A percentile compares a stretch with the other conserved stretches of the same genome.
These are phyloP conservation scores for Deilephila elpenor DNA, from an alignment of 2,888 invertebrate species.

Conservation along the genomic window DNA sequence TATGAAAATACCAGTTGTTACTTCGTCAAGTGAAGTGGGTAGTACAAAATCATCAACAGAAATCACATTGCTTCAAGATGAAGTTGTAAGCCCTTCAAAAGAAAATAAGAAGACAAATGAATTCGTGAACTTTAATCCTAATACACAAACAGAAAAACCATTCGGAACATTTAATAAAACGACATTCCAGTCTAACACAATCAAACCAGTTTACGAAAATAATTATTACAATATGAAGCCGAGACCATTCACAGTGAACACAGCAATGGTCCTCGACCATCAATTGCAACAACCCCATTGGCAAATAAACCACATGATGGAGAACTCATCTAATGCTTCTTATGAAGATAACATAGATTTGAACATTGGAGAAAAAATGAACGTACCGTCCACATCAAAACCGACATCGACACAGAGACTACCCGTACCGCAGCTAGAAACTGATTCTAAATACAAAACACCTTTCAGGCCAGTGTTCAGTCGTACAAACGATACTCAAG, in stretches of 20 bases:
- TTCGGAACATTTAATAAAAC: slow-evolving; percentile 68
- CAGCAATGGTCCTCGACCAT: slow-evolving; percentile 67
- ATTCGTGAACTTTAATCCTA: slow-evolving; percentile 57
- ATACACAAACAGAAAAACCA: slow-evolving; percentile 81
- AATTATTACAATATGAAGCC: slow-evolving; percentile 64
- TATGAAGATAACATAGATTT: slow-evolving; percentile 75
- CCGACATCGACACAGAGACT: slow-evolving; percentile 51
- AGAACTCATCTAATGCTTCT: slow-evolving; percentile 70
- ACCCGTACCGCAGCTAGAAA: slow-evolving; percentile 46
- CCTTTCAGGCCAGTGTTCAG: slow-evolving; percentile 59
- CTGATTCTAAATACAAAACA: slow-evolving; percentile 56
- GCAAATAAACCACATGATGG: slow-evolving; percentile 79
- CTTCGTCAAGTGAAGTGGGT: slow-evolving; percentile 64
- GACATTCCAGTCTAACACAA: slow-evolving; percentile 67
- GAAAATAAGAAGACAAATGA: slow-evolving; percentile 48
- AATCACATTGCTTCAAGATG: slow-evolving; percentile 58
- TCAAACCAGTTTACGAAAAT: slow-evolving; percentile 66
- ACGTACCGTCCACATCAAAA: slow-evolving; percentile 50
- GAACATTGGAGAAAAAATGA: slow-evolving; percentile 78
- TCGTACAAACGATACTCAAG: slow-evolving; percentile 54
- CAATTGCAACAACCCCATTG: slow-evolving; percentile 80
- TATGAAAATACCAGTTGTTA: slow-evolving; percentile 76
- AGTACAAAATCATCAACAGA: slow-evolving; percentile 55
- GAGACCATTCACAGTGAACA: slow-evolving; percentile 74
- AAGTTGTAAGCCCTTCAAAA: slow-evolving; percentile 53